These are phyloP conservation scores for Stegodyphus mimosarum DNA, from an alignment of 1,140 invertebrate genomes.

Conservation along the genomic window DNA sequence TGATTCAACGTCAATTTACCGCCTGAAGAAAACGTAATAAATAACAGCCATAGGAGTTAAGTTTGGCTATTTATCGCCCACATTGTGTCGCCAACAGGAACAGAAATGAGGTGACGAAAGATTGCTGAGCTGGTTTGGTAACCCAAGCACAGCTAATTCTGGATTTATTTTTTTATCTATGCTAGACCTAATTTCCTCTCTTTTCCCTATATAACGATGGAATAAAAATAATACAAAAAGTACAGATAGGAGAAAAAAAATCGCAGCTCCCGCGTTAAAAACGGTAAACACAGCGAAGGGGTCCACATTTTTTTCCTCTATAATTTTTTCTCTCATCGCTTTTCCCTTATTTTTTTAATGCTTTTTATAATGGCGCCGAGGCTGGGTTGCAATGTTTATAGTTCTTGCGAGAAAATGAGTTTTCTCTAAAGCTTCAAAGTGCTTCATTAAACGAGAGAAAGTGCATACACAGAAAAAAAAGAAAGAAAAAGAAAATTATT, in stretches of 20 bases:
- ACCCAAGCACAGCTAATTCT: slow-evolving; percentile 54
- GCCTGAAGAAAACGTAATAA: neutral
- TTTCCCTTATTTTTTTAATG: slow-evolving; percentile 57
- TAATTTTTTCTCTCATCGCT: slow-evolving; percentile 28
- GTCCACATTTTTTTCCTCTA: slow-evolving; percentile 23
- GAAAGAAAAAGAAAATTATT: slow-evolving; percentile 53
- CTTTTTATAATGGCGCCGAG: slow-evolving; percentile 58
- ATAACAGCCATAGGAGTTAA: neutral
- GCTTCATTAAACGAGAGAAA: slow-evolving; percentile 58
- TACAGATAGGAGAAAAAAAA: slow-evolving; percentile 28
- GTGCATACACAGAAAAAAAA: slow-evolving; percentile 41
- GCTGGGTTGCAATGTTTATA: slow-evolving; percentile 53
- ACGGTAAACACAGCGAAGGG: slow-evolving; percentile 52
- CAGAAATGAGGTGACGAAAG: slow-evolving; percentile 34
- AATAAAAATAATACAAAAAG: slow-evolving; percentile 51
- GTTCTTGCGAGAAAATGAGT: slow-evolving; percentile 57
- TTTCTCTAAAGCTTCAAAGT: slow-evolving; percentile 58
- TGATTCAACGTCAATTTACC: too few species aligned
- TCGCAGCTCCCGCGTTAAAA: slow-evolving; percentile 49
- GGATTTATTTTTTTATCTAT: slow-evolving; percentile 57
- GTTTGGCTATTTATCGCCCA: slow-evolving; percentile 5
- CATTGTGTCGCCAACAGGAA: too few species aligned
- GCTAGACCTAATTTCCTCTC: slow-evolving; percentile 53
- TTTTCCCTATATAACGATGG: slow-evolving; percentile 48
- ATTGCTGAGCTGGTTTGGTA: slow-evolving; percentile 39